Conservation (phyloP, 2,113 vertebrate genomes). For the Nerophis ophidion region DNA sequence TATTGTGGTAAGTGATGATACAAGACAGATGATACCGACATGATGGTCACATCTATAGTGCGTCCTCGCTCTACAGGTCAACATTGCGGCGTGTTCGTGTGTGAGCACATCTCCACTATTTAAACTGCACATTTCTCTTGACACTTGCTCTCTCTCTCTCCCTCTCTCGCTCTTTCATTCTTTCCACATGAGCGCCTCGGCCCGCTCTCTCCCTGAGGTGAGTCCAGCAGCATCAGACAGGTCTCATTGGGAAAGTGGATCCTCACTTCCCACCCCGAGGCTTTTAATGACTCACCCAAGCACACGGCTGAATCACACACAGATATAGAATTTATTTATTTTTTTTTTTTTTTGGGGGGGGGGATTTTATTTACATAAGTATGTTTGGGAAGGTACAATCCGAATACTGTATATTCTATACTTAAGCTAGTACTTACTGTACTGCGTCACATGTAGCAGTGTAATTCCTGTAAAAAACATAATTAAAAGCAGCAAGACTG, state of each 20-base stretch:
- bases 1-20: background rate
- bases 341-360: no score
- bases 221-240: slow-evolving; percentile 26
- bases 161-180: background rate
- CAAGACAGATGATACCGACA: background rate
- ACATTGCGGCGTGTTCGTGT: background rate
- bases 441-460: background rate
- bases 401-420: background rate
- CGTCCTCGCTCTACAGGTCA: background rate
- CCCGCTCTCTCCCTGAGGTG: slow-evolving; percentile 20
- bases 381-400: no score
- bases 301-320: slow-evolving; percentile 44
- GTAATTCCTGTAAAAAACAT: background rate
- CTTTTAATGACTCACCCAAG: slow-evolving; percentile 36
- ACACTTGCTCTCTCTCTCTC: slow-evolving; percentile 18
- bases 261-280: slow-evolving; percentile 7
- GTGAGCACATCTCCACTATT: background rate
- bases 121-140: slow-evolving; percentile 32
- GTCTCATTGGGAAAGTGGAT: slow-evolving; percentile 42
- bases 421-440: background rate
- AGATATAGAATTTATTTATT: slow-evolving; percentile 5
- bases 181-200: slow-evolving; percentile 13
- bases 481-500: background rate
- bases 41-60: no score
- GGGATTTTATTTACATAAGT: no score